These are phyloP conservation scores for Carassius carassius DNA, from an alignment of 2,113 vertebrate species.

Conservation along the genomic window DNA sequence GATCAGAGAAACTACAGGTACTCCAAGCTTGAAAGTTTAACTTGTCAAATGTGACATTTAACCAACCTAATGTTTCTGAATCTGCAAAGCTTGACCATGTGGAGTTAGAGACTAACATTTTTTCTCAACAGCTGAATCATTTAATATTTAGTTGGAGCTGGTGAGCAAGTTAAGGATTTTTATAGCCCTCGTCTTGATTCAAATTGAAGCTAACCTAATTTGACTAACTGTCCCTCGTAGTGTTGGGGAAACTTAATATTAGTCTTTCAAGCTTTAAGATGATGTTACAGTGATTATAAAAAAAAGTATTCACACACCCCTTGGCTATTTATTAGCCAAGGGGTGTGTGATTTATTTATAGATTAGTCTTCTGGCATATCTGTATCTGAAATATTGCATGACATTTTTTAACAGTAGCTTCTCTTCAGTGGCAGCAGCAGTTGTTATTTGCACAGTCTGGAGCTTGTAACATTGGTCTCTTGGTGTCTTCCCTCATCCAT, in stretches of 20 bases:
- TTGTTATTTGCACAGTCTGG: not conserved
- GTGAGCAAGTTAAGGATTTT: not conserved
- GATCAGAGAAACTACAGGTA: conserved; percentile 99
- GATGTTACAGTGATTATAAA: not conserved
- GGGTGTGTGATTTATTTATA: too few species aligned
- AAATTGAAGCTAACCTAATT: not conserved
- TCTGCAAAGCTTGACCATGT: not conserved
- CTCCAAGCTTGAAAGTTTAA: conserved; percentile 66
- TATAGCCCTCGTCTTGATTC: not conserved
- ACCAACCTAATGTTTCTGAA: not conserved
- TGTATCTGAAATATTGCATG: not conserved
- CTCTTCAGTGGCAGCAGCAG: not conserved
- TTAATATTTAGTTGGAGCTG: not conserved
- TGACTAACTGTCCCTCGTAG: not conserved
- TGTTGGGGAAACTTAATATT: not conserved
- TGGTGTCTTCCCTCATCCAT: not conserved
- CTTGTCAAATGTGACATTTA: not conserved
- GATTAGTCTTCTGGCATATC: not conserved
- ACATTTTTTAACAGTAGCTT: not conserved
- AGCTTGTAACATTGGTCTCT: not conserved
- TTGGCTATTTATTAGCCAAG: not conserved
- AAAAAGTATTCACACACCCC: not conserved
- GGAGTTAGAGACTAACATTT: not conserved
- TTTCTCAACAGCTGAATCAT: not conserved
- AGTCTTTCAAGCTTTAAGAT: not conserved